Evolutionary conservation across 2,797 vertebrate species (phyloP), one percentile per base, ranked within the genome.

Genomic region (Halcyon smyrnensis): DNA sequence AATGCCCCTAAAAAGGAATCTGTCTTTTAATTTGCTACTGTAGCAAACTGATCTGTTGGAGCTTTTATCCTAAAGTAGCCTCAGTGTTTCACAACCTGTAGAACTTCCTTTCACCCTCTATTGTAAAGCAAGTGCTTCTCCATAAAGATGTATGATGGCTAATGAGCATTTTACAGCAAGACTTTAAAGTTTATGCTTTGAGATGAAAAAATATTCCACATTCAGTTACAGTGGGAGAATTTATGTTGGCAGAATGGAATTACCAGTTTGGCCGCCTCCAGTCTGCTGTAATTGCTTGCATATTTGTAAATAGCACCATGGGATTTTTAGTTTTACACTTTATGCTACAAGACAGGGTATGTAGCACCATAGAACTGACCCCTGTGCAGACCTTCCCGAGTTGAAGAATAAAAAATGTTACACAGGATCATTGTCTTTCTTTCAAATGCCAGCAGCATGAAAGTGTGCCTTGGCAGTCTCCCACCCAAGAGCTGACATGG

Each of bases 101-200:
- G 63, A 90, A 71, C 63, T 90, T 95, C 67, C n/a, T 87, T 85
- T 79, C 71, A 67, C n/a, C 53, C 27, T 80, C 48, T 37, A 3
- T 46, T 87, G 70, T 95, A 82, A 92, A 95, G 70, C 63, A 63
- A 87, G 28, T 88, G 53, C 87, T 87, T 48, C 54, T 93, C 59
- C 48, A 77, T 94, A 84, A 90, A 95, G 78, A 46, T 80, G 50
- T 53, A 65, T 69, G 64, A 88, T 85, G 75, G 68, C 84, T 95
- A 77, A 95, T 79, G 81, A 96, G 86, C 80, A 54, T 93, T 97
- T 97, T 97, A 95, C 87, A 90, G 83, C 67, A 68, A 65, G 62
- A 77, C 67, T 96, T 93, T 79, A 94, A 93, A 96, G 85, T 95
- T 96, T 93, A 91, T 95, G 86, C 95, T 77, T 53, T 79, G 68